Conservation (phyloP, 2,113 vertebrate genomes). For the Daboia siamensis region DNA sequence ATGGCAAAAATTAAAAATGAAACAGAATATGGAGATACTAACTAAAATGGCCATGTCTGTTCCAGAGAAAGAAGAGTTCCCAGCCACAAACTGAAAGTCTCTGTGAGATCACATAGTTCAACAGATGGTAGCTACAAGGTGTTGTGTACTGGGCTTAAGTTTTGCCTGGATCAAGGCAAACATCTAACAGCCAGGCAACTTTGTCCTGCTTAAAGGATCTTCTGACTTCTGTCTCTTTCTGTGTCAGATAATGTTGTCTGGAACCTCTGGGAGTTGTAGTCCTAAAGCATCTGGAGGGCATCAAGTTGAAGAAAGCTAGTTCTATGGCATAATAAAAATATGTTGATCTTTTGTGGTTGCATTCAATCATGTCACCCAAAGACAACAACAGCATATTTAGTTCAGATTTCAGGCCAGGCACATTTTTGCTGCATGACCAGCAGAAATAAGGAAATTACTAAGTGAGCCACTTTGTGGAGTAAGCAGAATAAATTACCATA, state of each 20-base stretch:
- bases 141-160: background rate
- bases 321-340: background rate
- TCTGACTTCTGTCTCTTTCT: background rate
- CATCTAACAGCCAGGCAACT: background rate
- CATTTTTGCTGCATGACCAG: background rate
- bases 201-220: background rate
- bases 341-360: background rate
- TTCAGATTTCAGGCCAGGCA: background rate
- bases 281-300: background rate
- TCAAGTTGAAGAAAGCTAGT: background rate
- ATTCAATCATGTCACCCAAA: background rate
- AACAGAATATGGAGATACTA: background rate
- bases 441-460: background rate
- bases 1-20: background rate
- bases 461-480: background rate
- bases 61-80: background rate
- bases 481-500: background rate
- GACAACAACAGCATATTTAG: background rate
- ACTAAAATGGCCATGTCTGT: background rate
- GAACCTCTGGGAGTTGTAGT: background rate
- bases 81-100: background rate
- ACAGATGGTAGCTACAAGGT: background rate
- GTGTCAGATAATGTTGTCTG: background rate
- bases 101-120: background rate
- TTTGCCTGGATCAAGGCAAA: background rate